A percentile compares a stretch with the other conserved stretches of the same genome.
These are phyloP conservation scores for Aphelinus atriplicis DNA, from an alignment of 1,140 invertebrate genomes.

Conservation along the genomic window DNA sequence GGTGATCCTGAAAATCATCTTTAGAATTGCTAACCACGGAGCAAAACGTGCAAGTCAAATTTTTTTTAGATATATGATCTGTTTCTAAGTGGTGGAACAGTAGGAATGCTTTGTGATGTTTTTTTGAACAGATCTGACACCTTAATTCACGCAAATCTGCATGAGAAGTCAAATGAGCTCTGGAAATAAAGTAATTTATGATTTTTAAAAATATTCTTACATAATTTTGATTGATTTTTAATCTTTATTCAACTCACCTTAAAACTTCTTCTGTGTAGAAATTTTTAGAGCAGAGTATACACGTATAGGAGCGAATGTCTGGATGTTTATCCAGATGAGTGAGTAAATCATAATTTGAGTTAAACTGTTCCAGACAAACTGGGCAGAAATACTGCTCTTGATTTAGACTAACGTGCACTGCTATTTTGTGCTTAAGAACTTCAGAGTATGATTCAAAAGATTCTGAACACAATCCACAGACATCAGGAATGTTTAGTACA, in stretches of 20 bases:
- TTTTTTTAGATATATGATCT: slow-evolving; percentile 4
- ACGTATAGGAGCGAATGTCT: slow-evolving; percentile 21
- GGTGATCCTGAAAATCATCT: slow-evolving; percentile 21
- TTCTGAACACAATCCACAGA: slow-evolving; percentile 22
- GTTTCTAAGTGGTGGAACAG: slow-evolving; percentile 13
- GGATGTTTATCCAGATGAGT: slow-evolving; percentile 27
- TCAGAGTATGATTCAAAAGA: slow-evolving; percentile 24
- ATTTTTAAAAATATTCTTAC: no score
- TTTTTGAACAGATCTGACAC: slow-evolving; percentile 23
- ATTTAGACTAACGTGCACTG: background rate
- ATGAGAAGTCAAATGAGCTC: slow-evolving; percentile 27
- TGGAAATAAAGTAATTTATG: slow-evolving; percentile 17
- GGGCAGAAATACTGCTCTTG: slow-evolving; percentile 23
- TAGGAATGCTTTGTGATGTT: slow-evolving; percentile 6
- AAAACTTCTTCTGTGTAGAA: slow-evolving; percentile 30
- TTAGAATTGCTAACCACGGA: background rate
- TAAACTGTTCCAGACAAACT: slow-evolving; percentile 32
- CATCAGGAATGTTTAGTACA: slow-evolving; percentile 24
- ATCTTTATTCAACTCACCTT: slow-evolving; percentile 15
- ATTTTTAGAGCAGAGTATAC: slow-evolving; percentile 12
- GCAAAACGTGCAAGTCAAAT: slow-evolving; percentile 16
- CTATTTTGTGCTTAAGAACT: slow-evolving; percentile 31
- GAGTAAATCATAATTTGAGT: slow-evolving; percentile 4
- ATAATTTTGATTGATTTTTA: no score
- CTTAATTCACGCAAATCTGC: slow-evolving; percentile 20